These are phyloP conservation scores for Mamestra brassicae DNA, from an alignment of 2,888 invertebrate species.

Conservation along the genomic window DNA sequence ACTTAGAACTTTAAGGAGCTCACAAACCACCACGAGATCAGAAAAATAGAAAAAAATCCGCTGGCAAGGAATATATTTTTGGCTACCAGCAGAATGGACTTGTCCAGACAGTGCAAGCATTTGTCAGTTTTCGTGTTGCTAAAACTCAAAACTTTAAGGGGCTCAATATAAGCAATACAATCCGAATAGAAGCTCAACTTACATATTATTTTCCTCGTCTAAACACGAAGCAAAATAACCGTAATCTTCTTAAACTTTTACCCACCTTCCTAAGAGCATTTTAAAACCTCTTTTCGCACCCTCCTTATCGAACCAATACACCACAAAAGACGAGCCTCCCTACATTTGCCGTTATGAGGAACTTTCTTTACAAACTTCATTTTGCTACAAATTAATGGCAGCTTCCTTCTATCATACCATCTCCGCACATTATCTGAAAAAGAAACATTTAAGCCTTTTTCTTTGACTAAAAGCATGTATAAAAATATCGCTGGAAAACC, in stretches of 20 bases:
- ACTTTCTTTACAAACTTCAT: constrained; percentile 57
- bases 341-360: constrained; percentile 23
- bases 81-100: too few relatives aligned
- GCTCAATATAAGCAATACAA: too few relatives aligned
- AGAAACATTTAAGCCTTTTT: constrained; percentile 73
- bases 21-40: too few relatives aligned
- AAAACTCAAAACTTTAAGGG: too few relatives aligned
- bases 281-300: constrained; percentile 8
- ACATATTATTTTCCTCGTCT: not conserved
- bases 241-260: constrained; percentile 21
- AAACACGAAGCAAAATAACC: not conserved
- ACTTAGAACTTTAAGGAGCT: too few relatives aligned
- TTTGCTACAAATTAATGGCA: constrained; percentile 64
- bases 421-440: constrained; percentile 69
- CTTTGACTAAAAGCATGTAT: constrained; percentile 73
- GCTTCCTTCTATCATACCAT: constrained; percentile 61
- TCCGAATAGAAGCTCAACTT: too few relatives aligned
- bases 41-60: too few relatives aligned
- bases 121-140: too few relatives aligned
- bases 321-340: constrained; percentile 9
- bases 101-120: too few relatives aligned
- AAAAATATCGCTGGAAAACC: constrained; percentile 68
- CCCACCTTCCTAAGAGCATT: constrained; percentile 2
- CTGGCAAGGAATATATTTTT: too few relatives aligned
- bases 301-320: constrained; percentile 6